Percentiles rank a stretch among this genome's conserved stretches.
Evolutionary conservation across 2,888 invertebrate genomes (phyloP).

Genomic region (Chloroclystis v-ata): DNA sequence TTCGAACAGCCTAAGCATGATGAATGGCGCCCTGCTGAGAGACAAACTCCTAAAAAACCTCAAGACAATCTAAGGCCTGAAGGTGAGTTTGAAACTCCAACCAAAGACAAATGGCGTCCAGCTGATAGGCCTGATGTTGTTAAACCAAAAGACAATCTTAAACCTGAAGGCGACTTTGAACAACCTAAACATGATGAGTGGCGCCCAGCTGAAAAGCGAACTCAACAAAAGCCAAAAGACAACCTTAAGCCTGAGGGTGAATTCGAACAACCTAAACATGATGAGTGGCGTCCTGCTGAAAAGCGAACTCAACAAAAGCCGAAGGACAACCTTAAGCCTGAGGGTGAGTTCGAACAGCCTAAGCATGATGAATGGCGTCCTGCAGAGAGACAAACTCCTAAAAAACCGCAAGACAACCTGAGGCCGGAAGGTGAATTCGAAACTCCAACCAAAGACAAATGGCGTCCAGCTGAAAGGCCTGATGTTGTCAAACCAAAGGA

Average conservation of each 20-base stretch:
- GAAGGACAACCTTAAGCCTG: constrained; percentile 57
- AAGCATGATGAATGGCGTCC: constrained; percentile 56
- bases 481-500: constrained; percentile 59
- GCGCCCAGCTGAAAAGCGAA: constrained; percentile 55
- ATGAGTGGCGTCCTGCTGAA: constrained; percentile 64
- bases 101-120: constrained; percentile 54
- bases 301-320: constrained; percentile 51
- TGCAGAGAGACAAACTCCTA: constrained; percentile 45
- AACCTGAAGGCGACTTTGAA: constrained; percentile 42
- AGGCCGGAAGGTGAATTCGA: constrained; percentile 75
- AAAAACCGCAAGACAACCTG: constrained; percentile 65
- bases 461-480: constrained; percentile 44
- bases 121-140: constrained; percentile 61
- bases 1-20: constrained; percentile 47
- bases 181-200: constrained; percentile 50
- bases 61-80: constrained; percentile 76
- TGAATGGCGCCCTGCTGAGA: constrained; percentile 64
- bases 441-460: constrained; percentile 45
- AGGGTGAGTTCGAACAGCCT: constrained; percentile 38
- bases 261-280: constrained; percentile 66
- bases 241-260: constrained; percentile 76
- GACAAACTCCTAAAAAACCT: constrained; percentile 55
- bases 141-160: constrained; percentile 69
- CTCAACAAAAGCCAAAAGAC: constrained; percentile 47
- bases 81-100: constrained; percentile 75